Base-by-base conservation (phyloP, 2,113 vertebrate genomes). In the Dasyprocta punctata region DNA sequence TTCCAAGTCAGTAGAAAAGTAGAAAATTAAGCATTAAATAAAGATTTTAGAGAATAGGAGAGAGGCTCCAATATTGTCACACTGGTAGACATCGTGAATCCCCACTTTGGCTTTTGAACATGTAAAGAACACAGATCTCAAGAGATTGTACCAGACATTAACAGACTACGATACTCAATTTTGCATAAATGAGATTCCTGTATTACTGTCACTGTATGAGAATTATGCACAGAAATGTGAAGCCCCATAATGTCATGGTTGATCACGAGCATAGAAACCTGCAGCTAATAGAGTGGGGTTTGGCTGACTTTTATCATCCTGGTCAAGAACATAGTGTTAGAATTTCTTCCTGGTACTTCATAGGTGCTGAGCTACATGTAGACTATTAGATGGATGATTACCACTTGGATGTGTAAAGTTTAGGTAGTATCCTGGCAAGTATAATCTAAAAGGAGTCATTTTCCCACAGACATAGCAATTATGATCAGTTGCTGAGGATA, bases 21-120 rank as follows among this genome's bases (percentile, higher is more conserved):
- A 99, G 99, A 99, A 99, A 99, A 99, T 99, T 98, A 99, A 99
- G 98, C 99, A 99, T 97, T 99, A 99, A 98, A 99, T 99, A 98
- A 99, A 99, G 98, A 99, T 99, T 98, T 98, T 99, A 94, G 99
- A 99, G 97, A 99, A 99, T 96, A 98, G 99, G 95, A 97, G 99
- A 0, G 99, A 0, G 99, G 99, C 10, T 99, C 99, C 95, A 99
- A 99, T 94, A 99, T 99, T 86, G 99, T 99, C 97, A 99, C 99
- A 52, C 98, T 99, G 96, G 98, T 99, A 97, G 99, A 99, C 89
- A 99, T 99, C 99, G 97, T 98, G 99, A 98, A 99, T 99, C 71
- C 99, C 99, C 0, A 99, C 99, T 95, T 98, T 99, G 99, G 99
- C 99, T 98, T 99, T 99, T 98, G 99, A 99, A 99, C 99, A 99